These are phyloP conservation scores for Hystrix brachyura DNA, from an alignment of 2,113 vertebrate species.

Conservation along the genomic window DNA sequence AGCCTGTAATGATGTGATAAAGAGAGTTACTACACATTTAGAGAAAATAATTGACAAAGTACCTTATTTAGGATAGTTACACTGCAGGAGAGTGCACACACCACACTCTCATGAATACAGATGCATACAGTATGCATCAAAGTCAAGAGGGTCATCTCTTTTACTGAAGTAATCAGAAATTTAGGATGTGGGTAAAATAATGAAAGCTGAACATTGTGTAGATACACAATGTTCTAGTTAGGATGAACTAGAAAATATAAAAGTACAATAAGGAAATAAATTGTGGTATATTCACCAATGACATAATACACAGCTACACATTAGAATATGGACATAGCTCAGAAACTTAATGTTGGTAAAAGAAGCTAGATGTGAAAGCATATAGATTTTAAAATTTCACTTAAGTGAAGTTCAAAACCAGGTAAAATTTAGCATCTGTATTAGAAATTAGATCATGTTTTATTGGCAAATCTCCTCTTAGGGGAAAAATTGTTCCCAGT, in stretches of 20 bases:
- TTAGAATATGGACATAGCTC: not conserved
- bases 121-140: not conserved
- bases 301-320: not conserved
- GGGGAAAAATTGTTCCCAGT: not conserved
- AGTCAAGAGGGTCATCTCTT: not conserved
- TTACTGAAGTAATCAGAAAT: not conserved
- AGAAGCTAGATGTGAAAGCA: not conserved
- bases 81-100: not conserved
- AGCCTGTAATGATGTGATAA: not conserved
- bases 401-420: not conserved
- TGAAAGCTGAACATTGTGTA: not conserved
- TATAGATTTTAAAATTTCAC: not conserved
- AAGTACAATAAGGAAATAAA: not conserved
- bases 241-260: not conserved
- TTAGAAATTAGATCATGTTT: not conserved
- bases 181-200: not conserved
- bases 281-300: not conserved
- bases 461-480: not conserved
- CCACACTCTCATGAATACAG: not conserved
- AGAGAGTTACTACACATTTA: not conserved
- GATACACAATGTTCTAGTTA: not conserved
- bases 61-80: not conserved
- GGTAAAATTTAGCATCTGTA: not conserved
- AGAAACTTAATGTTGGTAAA: not conserved
- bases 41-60: not conserved